Evolutionary conservation across 2,113 vertebrate genomes (phyloP).

Genomic region (Peucedramus taeniatus): DNA sequence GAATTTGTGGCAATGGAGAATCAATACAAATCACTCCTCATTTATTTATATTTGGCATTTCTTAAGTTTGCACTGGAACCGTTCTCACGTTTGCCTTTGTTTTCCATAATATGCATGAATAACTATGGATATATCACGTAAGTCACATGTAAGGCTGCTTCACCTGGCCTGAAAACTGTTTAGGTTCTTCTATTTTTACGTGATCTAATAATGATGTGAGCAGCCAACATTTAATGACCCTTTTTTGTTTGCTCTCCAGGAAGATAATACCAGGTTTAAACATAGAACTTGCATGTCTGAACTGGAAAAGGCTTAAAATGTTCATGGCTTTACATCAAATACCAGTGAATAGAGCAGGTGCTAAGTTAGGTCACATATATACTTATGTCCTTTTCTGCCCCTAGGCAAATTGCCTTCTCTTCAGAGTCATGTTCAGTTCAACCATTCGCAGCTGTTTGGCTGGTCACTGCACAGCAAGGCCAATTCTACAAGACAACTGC

Average conservation of each 20-base stretch:
- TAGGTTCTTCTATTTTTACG: background rate
- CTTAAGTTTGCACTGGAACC: background rate
- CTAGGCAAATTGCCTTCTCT: background rate
- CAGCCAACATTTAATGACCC: background rate
- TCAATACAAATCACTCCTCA: background rate
- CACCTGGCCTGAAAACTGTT: background rate
- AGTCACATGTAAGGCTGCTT: background rate
- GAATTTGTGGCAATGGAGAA: background rate
- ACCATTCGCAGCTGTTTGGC: background rate
- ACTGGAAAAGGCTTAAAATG: background rate
- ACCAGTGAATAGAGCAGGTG: background rate
- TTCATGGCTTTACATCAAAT: background rate
- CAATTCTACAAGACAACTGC: background rate
- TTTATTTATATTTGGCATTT: background rate
- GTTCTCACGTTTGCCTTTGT: background rate
- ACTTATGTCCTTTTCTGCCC: background rate
- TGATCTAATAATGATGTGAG: background rate
- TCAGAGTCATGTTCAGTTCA: background rate
- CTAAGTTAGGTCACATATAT: background rate
- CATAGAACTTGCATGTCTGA: background rate
- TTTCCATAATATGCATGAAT: background rate
- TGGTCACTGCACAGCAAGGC: background rate
- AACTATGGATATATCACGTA: background rate
- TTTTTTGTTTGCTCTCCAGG: background rate
- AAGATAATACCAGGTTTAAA: background rate